Base-by-base conservation (phyloP, 2,113 vertebrate species). In the Potamarius usumacintae region DNA sequence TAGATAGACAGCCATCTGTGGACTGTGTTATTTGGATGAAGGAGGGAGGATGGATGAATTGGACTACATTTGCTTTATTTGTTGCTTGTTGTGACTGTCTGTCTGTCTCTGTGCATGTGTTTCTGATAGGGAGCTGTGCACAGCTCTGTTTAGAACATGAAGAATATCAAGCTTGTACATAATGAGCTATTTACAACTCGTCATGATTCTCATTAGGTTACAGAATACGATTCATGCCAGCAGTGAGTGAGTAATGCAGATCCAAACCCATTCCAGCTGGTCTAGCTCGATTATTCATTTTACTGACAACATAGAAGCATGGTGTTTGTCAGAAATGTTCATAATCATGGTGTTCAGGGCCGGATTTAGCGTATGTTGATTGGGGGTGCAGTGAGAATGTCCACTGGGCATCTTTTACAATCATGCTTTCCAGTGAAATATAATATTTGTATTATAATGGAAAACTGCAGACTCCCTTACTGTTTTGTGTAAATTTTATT, bases 1-100 rank as follows among this genome's bases (percentile, higher is more conserved):
- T 82, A 87, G 89, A 87, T 69, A 76, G 48, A 27, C 9, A 50
- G 86, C 89, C 83, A 89, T 89, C 89, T 89, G 88, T 86, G 78
- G 57, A 82, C 83, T 12, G 79, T 83, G 80, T 90, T 30, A 52
- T 80, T 34, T 85, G 86, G 79, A 60, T 74, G 72, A 65, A 57
- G 17, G 65, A 77, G 42, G 42, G 65, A 69, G 42, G 42, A 79
- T 85, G 71, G 62, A 83, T 87, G 77, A 82, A 83, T 79, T 34
- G 9, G 34, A 83, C 34, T 6, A 48, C 74, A 58, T 57, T 82
- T 76, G 78, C 62, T 82, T 12, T 82, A 18, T 82, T 81, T 87
- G 25, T 8, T 42, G 42, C 53, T 76, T 85, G 34, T 74, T 85
- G 60, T 76, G 77, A 58, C 30, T 76, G 48, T 69, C 18, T 88